Base-by-base conservation (phyloP, 2,888 invertebrate species). In the Masnerella sp. region DNA sequence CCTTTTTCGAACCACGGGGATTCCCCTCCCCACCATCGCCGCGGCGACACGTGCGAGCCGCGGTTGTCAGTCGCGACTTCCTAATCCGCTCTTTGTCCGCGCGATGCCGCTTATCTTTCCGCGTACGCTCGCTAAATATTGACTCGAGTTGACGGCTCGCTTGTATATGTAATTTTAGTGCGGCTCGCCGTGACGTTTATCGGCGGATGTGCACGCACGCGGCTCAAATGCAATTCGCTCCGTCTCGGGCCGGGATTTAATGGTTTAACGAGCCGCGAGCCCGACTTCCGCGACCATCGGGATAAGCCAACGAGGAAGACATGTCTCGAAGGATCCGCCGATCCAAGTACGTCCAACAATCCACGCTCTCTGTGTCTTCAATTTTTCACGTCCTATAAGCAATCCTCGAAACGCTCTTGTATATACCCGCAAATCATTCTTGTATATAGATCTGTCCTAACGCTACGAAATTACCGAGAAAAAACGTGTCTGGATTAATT, bases 201-300 rank as follows among this genome's bases (percentile, higher is more conserved):
- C 32, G 51, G 36, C 38, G 28, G 18, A 40, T 45, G 32, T 36
- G 14, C 9, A 45, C 25, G 30, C 47, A 65, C 65, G 65, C 52
- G 12, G 52, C 32, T 52, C 49, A 30, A 43, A 22, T 52, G 22
- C 22, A 18, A 64, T 64, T 42, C 30, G 20, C 17, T 51, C 34
- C 42, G 32, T 52, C 43, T 34, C n/a, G 25, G 17, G 14, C 36
- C 28, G 7, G 3, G 36, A 28, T 64, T 52, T 64, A 45, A 56
- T 56, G 34, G 47, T 18, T 17, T 64, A 52, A 64, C 54, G 54
- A 64, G 64, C 45, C 52, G 28, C 11, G n/a, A 14, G 4, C n/a
- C 56, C 36, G 47, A 65, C 58, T 58, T 71, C 59, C 59, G 62
- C 36, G 58, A 49, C n/a, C n/a, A n/a, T n/a, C n/a, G n/a, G n/a